Conservation (phyloP, 1,140 invertebrate species). For the silkworm (Bombyx mori) region ASM3026992v2 NC_085115.1:9398501-9399000, state of each 20-base stretch:
- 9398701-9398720: slow-evolving; percentile 54
- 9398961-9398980: no score
- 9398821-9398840: slow-evolving; percentile 71
- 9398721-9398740: slow-evolving; percentile 65
- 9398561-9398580: slow-evolving; percentile 67
- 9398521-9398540: slow-evolving; percentile 37
- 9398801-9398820: slow-evolving; percentile 67
- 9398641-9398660: slow-evolving; percentile 9
- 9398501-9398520: slow-evolving; percentile 65
- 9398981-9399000: no score
- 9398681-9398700: slow-evolving; percentile 33
- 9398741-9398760: slow-evolving; percentile 51
- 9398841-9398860: slow-evolving; percentile 70
- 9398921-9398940: slow-evolving; percentile 7
- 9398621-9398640: slow-evolving; percentile 15
- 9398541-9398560: slow-evolving; percentile 62
- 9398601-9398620: slow-evolving; percentile 26
- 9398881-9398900: slow-evolving; percentile 63
- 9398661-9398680: slow-evolving; percentile 30
- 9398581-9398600: slow-evolving; percentile 56
- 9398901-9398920: slow-evolving; percentile 27
- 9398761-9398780: slow-evolving; percentile 21
- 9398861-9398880: slow-evolving; percentile 71
- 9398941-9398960: no score
- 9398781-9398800: slow-evolving; percentile 38